Evolutionary conservation across 2,888 invertebrate species (phyloP).

Genomic region (Sesamia inferens): DNA sequence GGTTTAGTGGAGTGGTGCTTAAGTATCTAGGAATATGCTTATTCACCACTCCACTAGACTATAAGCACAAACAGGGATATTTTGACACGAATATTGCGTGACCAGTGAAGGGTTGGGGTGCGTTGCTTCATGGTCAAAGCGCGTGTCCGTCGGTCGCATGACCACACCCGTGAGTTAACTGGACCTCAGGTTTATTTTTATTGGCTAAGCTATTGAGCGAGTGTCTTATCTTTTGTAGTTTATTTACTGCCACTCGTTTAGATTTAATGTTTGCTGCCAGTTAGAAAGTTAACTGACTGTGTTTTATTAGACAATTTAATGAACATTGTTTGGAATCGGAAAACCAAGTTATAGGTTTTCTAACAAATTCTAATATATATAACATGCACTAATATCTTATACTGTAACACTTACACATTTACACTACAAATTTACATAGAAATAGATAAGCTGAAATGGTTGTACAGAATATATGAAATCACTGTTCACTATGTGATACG

Average conservation of each 20-base stretch:
- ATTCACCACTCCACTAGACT: no score
- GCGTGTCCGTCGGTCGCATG: conserved; percentile 52
- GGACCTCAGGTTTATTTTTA: conserved; percentile 49
- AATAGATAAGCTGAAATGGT: conserved; percentile 52
- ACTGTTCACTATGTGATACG: conserved; percentile 61
- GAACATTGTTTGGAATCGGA: background rate
- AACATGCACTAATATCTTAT: no score
- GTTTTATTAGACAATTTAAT: background rate
- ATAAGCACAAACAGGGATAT: no score
- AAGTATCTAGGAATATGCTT: conserved; percentile 54
- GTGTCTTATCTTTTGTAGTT: conserved; percentile 42
- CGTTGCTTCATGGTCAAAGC: conserved; percentile 68
- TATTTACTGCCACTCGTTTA: conserved; percentile 43
- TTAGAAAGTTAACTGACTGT: conserved; percentile 23
- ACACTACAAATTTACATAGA: conserved; percentile 68
- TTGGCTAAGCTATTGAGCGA: conserved; percentile 27
- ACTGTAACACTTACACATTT: no score
- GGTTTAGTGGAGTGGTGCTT: conserved; percentile 47
- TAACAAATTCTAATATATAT: background rate
- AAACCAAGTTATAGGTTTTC: background rate
- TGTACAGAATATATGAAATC: conserved; percentile 61
- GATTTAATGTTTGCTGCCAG: conserved; percentile 38
- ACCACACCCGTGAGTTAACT: conserved; percentile 58
- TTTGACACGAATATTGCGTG: conserved; percentile 64
- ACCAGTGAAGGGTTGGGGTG: conserved; percentile 68